phyloP scores from a whole-genome alignment of 2,888 invertebrate genomes.

The Dysmachus trigonus region DNA sequence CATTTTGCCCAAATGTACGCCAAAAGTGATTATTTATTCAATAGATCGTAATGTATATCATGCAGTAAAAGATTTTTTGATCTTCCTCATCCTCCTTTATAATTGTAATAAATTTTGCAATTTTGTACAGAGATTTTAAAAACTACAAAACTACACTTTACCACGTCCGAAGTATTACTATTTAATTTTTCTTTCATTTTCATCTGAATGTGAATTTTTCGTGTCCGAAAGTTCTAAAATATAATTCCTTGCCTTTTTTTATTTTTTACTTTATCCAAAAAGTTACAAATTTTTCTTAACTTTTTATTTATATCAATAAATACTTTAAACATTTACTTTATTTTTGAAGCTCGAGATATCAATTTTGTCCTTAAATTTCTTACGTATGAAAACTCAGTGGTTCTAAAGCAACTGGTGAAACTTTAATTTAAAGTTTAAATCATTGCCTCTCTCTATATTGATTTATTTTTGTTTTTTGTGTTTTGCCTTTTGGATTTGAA shows the following conservation, averaged over 20 bases:
- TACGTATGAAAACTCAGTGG: background rate
- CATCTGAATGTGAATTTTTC: conserved; percentile 11
- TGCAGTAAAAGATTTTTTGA: conserved; percentile 47
- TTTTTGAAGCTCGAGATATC: conserved; percentile 42
- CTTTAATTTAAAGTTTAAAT: background rate
- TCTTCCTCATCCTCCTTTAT: background rate
- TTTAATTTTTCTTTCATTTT: conserved; percentile 21
- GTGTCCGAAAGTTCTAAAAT: conserved; percentile 40
- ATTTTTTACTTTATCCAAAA: conserved; percentile 34
- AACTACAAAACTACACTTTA: conserved; percentile 42
- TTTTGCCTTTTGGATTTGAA: conserved; percentile 24
- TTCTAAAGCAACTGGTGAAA: background rate
- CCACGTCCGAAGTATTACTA: conserved; percentile 16
- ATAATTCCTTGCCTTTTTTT: conserved; percentile 22
- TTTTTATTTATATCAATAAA: conserved; percentile 33
- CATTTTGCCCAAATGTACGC: conserved; percentile 9
- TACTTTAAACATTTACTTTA: conserved; percentile 41
- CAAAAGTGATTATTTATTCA: background rate
- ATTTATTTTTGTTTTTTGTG: background rate
- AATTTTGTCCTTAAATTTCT: conserved; percentile 27
- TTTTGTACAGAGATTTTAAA: conserved; percentile 41
- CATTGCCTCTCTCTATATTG: background rate
- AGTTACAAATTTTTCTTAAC: conserved; percentile 13
- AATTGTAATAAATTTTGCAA: conserved; percentile 43
- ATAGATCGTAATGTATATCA: conserved; percentile 13